Evolutionary conservation across 64 coral and sea anemone species (phyloP).

Genomic region (Montipora foliosa): DNA sequence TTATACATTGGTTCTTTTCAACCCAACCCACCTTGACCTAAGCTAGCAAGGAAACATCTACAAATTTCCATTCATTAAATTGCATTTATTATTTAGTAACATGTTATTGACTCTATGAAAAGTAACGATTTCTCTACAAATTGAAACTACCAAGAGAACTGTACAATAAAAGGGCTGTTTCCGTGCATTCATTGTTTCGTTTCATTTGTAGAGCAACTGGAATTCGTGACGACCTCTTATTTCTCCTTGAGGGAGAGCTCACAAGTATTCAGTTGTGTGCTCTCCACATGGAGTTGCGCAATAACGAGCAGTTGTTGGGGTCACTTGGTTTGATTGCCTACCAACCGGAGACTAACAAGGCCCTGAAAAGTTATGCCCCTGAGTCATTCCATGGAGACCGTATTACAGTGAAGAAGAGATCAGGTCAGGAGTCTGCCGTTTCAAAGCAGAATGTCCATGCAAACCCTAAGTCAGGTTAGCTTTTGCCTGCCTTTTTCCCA

Average conservation of each 20-base stretch:
- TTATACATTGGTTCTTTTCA: no score
- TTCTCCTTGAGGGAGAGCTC: constrained; percentile 77
- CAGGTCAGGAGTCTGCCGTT: constrained; percentile 29
- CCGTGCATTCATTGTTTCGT: no score
- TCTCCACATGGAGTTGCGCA: constrained; percentile 36
- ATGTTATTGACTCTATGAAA: no score
- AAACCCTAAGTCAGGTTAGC: constrained; percentile 37
- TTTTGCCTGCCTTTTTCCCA: background rate
- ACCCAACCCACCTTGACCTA: no score
- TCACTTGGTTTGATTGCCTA: constrained; percentile 38
- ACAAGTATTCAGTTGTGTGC: constrained; percentile 28
- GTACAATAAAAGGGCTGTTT: no score
- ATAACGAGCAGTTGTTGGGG: constrained; percentile 52
- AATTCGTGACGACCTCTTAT: constrained; percentile 63
- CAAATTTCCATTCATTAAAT: no score
- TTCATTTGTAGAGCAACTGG: constrained; percentile 42
- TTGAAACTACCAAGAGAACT: no score
- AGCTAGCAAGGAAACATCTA: no score
- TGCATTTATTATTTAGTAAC: no score
- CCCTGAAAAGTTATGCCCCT: constrained; percentile 27
- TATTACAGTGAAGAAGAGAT: constrained; percentile 29
- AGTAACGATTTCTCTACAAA: no score
- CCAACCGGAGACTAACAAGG: constrained; percentile 9
- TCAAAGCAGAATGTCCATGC: constrained; percentile 18
- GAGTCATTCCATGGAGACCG: constrained; percentile 22